A percentile compares a stretch with the other conserved stretches of the same genome.
Evolutionary conservation across 1,140 invertebrate genomes (phyloP).

Genomic region (Hesperophylax magnus): DNA sequence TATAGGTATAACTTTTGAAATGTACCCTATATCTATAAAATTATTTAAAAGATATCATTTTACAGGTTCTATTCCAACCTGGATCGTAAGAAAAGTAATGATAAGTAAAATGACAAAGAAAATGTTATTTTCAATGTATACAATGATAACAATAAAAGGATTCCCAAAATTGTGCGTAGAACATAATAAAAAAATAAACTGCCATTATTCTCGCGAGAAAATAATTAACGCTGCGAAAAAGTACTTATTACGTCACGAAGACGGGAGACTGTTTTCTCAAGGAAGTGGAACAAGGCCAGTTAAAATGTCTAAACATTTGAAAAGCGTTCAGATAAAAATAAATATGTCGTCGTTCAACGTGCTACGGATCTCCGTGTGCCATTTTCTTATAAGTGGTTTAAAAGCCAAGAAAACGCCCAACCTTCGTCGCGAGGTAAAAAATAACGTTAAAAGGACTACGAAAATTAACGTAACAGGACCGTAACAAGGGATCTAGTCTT

Average conservation of each 20-base stretch:
- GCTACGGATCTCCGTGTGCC: not conserved
- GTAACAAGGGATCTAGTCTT: no score
- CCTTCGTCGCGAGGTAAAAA: not conserved
- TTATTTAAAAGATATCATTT: no score
- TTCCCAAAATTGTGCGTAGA: no score
- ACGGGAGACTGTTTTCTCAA: not conserved
- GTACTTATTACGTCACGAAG: not conserved
- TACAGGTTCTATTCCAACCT: no score
- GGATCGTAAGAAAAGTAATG: no score
- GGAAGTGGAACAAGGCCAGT: not conserved
- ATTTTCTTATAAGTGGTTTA: constrained; percentile 28
- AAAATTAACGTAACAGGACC: constrained; percentile 10
- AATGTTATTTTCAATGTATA: no score
- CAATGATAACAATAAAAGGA: no score
- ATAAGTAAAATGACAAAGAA: no score
- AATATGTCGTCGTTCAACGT: not conserved
- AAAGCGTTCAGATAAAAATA: constrained; percentile 18
- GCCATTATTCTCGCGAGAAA: not conserved
- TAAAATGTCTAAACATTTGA: not conserved
- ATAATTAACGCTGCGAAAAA: constrained; percentile 1
- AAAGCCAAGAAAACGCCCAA: constrained; percentile 6
- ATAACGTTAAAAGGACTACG: not conserved
- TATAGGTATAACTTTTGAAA: no score
- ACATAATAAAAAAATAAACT: not conserved
- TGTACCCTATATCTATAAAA: no score